Evolutionary conservation across 2,888 invertebrate genomes (phyloP), one percentile per base, ranked within the genome.

Genomic region (Villa cingulata): DNA sequence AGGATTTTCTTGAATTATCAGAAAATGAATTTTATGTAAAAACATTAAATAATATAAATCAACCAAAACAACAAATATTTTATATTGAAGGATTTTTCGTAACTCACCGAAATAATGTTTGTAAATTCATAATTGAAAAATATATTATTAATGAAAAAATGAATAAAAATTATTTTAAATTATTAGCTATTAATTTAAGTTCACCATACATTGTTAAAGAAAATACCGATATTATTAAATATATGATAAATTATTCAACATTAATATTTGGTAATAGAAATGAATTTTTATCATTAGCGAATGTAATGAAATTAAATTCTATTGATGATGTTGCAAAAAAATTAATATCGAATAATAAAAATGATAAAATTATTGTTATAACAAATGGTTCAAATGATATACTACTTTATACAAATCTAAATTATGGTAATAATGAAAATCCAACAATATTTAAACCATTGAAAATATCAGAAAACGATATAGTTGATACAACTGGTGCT

Each of bases 311-410:
- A 20, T 54, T 58, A 27, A 48, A 51, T 7, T 50, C 47, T 5
- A 51, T 56, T 1, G 53, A 58, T 48, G 54, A 58, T 17, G 54
- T 59, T 18, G 54, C 58, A 10, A 37, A 53, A 34, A 42, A 55
- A 44, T 56, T 62, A 46, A 3, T 41, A n/a, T 34, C 36, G 14
- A 14, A 32, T 32, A 12, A 7, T 12, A 12, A 9, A 12, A 32
- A 32, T 12, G 59, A 67, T 18, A 72, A 78, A 53, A 71, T 76
- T 6, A 71, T 81, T 19, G 68, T 81, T 2, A 70, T 83, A 48
- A 84, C 83, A 7, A 74, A 81, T 56, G 82, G 80, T 12, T 62
- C 69, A 1, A 63, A 73, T 16, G 71, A 74, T 19, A 74, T 79
- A 1, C 61, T 74, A 41, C 72, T 80, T 27, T 62, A 61, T 23